These are phyloP conservation scores for Galagoides demidoff DNA, from an alignment of 2,797 vertebrate species.

Conservation along the genomic window DNA sequence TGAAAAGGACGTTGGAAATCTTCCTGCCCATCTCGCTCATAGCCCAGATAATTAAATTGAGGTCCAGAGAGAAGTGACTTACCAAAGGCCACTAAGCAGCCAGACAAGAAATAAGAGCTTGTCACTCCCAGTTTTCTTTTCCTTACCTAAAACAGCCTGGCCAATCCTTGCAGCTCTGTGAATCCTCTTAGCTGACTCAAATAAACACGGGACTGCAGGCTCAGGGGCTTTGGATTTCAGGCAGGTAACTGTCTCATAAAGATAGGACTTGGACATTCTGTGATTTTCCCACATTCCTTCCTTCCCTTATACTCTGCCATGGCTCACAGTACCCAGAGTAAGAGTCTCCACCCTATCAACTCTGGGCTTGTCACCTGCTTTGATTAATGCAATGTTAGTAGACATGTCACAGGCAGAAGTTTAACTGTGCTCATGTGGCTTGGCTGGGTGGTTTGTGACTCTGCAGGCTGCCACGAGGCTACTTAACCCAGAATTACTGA, in stretches of 20 bases:
- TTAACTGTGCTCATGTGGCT: background rate
- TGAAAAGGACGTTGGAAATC: background rate
- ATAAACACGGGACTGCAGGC: background rate
- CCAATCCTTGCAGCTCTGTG: background rate
- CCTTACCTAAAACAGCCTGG: background rate
- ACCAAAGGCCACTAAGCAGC: background rate
- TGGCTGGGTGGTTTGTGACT: background rate
- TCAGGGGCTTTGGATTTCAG: background rate
- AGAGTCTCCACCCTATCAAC: background rate
- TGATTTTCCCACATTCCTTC: background rate
- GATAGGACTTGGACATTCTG: too few species aligned
- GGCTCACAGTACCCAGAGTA: background rate
- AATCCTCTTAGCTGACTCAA: background rate
- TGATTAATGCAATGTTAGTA: background rate
- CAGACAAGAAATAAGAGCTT: background rate
- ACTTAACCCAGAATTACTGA: background rate
- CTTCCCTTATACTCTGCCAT: background rate
- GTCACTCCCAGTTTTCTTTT: background rate
- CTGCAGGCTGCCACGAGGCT: background rate
- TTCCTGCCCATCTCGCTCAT: background rate
- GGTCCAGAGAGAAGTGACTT: conserved; percentile 15
- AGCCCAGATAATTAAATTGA: conserved; percentile 15
- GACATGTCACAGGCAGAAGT: background rate
- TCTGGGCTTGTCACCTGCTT: background rate
- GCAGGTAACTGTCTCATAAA: background rate